phyloP scores from a whole-genome alignment of 2,113 vertebrate genomes.

The Himantopus leucocephalus region DNA sequence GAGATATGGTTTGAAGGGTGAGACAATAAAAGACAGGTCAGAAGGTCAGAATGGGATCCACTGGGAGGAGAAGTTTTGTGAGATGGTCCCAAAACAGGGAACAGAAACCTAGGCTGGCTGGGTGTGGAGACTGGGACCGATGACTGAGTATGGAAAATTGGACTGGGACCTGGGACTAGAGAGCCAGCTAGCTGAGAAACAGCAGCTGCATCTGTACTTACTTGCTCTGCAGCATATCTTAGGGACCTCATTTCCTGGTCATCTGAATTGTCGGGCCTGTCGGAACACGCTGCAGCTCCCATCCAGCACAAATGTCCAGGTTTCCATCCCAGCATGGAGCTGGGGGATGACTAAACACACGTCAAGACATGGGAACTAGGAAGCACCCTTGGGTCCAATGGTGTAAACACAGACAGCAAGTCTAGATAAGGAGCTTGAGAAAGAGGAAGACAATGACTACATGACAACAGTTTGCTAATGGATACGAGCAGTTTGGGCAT shows the following conservation, averaged over 20 bases:
- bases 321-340: slow-evolving; percentile 9
- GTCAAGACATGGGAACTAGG: slow-evolving; percentile 1
- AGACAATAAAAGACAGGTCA: neutral
- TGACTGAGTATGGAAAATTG: slow-evolving; percentile 47
- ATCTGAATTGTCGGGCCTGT: neutral
- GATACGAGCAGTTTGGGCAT: neutral
- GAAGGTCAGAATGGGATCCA: neutral
- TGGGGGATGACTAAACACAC: slow-evolving; percentile 3
- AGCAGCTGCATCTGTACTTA: slow-evolving; percentile 15
- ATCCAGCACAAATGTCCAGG: neutral
- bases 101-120: slow-evolving; percentile 1
- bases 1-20: neutral
- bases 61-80: neutral
- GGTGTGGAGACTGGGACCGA: neutral
- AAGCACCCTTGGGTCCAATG: neutral
- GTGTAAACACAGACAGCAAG: neutral
- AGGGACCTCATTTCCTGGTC: slow-evolving; percentile 38
- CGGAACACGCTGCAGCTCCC: neutral
- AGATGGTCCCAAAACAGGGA: neutral
- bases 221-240: slow-evolving; percentile 57
- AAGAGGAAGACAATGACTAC: neutral
- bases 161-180: neutral
- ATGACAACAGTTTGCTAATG: neutral
- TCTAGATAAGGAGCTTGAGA: slow-evolving; percentile 24
- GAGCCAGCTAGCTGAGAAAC: slow-evolving; percentile 26